Base-by-base conservation (phyloP, 2,888 invertebrate genomes). In the Syritta pipiens region DNA sequence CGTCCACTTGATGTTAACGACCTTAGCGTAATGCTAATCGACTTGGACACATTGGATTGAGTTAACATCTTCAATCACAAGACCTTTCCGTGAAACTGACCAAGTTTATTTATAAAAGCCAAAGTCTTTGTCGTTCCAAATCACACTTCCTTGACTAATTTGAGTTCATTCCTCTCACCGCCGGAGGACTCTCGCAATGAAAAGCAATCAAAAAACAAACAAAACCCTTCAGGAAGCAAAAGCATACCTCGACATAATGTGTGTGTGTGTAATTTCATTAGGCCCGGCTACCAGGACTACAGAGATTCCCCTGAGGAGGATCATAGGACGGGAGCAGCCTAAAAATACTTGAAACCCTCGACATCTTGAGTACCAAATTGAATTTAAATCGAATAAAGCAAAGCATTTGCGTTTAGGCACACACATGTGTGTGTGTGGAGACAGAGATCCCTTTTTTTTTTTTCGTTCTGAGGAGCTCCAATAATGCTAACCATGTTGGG, bases 371-470 rank as follows among this genome's bases (percentile, higher is more conserved):
- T 62, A 35, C 35, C 30, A 53, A 76, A 76, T 69, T 69, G 49
- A 57, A 49, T 76, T 62, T 51, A 69, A 76, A 69, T 69, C 35
- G 49, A 62, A 32, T 51, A 24, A 63, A 44, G 53, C 9, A 24
- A 46, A 60, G 35, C 30, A 44, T 51, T 53, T 42, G 44, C 55
- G 46, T 71, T 53, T 35, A 46, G 37, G 17, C 22, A 24, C 42
- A 28, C 35, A 26, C 22, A 53, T 53, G 46, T 30, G 37, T 12
- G 48, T 14, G 2, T 14, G n/a, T 14, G 12, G 26, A 12, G 26
- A 14, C 9, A 9, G 17, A 17, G 7, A 9, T 7, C 7, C 6
- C 37, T 5, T 17, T n/a, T n/a, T n/a, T n/a, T n/a, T n/a, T n/a
- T n/a, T n/a, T n/a, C n/a, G n/a, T n/a, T n/a, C n/a, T n/a, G n/a